Conservation (phyloP, 1,140 invertebrate species). For the Andrena cerasifolii region DNA sequence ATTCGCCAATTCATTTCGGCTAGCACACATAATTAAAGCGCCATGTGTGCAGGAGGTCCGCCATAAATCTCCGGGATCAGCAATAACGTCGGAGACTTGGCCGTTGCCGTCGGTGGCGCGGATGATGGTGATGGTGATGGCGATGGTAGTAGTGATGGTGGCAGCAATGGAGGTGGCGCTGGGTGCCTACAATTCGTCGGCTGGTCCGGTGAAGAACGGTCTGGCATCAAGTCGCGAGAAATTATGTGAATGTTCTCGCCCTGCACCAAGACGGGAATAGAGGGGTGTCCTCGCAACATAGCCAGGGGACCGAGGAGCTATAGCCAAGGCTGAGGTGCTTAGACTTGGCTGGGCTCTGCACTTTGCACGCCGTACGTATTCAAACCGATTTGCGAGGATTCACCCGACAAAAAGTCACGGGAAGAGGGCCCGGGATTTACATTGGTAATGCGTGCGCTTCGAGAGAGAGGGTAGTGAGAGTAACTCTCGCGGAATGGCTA, state of each 20-base stretch:
- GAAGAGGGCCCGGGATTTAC: conserved; percentile 68
- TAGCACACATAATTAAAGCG: conserved; percentile 80
- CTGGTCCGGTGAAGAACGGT: conserved; percentile 71
- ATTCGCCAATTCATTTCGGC: conserved; percentile 79
- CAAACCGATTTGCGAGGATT: conserved; percentile 76
- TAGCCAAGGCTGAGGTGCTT: conserved; percentile 64
- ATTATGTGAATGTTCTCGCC: conserved; percentile 76
- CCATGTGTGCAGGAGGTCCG: conserved; percentile 78
- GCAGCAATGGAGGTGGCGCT: conserved; percentile 40
- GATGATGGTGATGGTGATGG: conserved; percentile 68
- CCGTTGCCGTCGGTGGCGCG: conserved; percentile 61
- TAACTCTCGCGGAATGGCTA: conserved; percentile 54
- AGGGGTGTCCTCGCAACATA: conserved; percentile 24
- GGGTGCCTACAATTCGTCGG: conserved; percentile 76
- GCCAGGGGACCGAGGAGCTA: conserved; percentile 37
- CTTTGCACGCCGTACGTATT: conserved; percentile 70
- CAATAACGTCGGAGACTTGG: conserved; percentile 79
- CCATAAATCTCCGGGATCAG: conserved; percentile 81
- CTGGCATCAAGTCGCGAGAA: conserved; percentile 77
- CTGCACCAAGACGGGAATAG: conserved; percentile 52
- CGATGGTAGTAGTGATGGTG: conserved; percentile 49
- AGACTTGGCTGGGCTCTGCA: conserved; percentile 66
- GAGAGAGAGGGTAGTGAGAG: not conserved
- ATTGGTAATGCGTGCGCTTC: conserved; percentile 70
- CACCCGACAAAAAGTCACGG: conserved; percentile 73